phyloP scores from a whole-genome alignment of 2,797 vertebrate species.

The Vultur gryphus region DNA sequence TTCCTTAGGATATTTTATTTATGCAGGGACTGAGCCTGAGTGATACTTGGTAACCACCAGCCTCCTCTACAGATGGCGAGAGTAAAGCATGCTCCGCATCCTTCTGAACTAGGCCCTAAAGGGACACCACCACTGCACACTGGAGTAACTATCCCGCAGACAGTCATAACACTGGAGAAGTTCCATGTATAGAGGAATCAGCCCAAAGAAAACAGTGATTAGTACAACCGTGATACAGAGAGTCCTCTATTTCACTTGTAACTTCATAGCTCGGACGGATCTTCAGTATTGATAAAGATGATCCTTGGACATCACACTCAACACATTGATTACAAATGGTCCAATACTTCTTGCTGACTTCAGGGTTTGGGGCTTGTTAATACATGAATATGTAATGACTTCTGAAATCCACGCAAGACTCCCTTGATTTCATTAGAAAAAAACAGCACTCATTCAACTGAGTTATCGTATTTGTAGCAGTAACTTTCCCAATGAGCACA shows the following conservation, averaged over 20 bases:
- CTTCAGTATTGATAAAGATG: neutral
- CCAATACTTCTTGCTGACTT: neutral
- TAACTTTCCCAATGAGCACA: neutral
- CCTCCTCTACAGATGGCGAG: neutral
- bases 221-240: neutral
- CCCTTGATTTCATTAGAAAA: neutral
- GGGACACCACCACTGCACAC: neutral
- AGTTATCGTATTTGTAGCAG: neutral
- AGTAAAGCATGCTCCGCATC: rapidly evolving
- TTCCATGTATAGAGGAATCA: neutral
- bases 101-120: neutral
- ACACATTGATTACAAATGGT: neutral
- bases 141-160: neutral
- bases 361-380: neutral
- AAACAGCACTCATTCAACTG: rapidly evolving
- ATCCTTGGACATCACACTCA: neutral
- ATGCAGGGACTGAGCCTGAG: neutral
- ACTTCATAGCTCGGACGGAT: neutral
- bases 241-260: neutral
- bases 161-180: neutral
- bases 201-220: neutral
- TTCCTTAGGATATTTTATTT: neutral
- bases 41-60: neutral
- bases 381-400: neutral
- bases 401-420: neutral